Evolutionary conservation across 37 sponge, comb jelly and placozoan genomes (phyloP).

Genomic region (Amphimedon queenslandica): DNA sequence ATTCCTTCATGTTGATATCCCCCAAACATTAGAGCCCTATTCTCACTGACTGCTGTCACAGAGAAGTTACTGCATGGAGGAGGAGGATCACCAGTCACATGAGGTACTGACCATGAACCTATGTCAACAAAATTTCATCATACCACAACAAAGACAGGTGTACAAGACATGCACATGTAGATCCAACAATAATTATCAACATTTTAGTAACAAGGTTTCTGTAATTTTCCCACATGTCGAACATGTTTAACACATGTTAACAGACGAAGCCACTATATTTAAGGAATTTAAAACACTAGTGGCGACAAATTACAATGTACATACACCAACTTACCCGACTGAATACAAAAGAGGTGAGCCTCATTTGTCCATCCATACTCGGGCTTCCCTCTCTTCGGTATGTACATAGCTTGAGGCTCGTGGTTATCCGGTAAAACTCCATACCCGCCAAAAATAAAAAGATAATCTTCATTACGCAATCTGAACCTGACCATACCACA

Average conservation of each 20-base stretch:
- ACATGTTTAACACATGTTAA: too few species aligned
- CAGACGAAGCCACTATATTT: too few species aligned
- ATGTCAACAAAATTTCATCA: background rate
- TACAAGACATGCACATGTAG: too few species aligned
- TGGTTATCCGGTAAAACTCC: slow-evolving; percentile 8
- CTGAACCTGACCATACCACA: slow-evolving; percentile 42
- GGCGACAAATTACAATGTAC: too few species aligned
- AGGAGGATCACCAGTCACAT: background rate
- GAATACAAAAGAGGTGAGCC: slow-evolving; percentile 24
- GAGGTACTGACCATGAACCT: background rate
- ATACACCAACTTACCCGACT: too few species aligned
- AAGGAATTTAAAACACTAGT: too few species aligned
- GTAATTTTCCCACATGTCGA: too few species aligned
- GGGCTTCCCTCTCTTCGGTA: slow-evolving; percentile 5
- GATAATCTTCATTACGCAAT: slow-evolving; percentile 10
- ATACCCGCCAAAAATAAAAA: slow-evolving; percentile 53
- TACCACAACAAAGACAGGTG: too few species aligned
- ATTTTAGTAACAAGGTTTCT: too few species aligned
- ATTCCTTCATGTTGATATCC: background rate
- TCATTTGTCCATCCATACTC: slow-evolving; percentile 60
- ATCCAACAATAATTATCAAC: too few species aligned
- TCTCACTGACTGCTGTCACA: background rate
- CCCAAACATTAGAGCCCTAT: background rate
- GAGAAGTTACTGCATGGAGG: slow-evolving; percentile 12
- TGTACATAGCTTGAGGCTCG: background rate